Evolutionary conservation across 1,140 invertebrate genomes (phyloP).

Genomic region (Ephestia elutella): DNA sequence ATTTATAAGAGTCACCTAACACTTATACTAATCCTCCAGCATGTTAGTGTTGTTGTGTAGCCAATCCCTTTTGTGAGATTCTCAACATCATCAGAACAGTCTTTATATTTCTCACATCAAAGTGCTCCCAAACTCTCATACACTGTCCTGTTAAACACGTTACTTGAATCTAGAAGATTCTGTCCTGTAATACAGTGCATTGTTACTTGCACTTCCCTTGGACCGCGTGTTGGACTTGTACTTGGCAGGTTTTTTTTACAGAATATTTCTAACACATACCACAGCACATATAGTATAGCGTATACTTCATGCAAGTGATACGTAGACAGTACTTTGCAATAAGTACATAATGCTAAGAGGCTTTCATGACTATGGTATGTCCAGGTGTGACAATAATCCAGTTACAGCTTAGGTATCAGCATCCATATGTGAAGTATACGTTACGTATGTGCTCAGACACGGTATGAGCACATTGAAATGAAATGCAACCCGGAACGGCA

Average conservation of each 20-base stretch:
- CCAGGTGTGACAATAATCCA: constrained; percentile 1
- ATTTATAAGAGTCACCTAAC: too few species aligned
- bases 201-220: constrained; percentile 27
- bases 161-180: constrained; percentile 41
- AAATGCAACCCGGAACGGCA: not conserved
- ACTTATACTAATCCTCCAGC: constrained; percentile 42
- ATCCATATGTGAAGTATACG: not conserved
- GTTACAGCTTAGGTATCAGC: not conserved
- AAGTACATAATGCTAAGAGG: not conserved
- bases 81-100: constrained; percentile 36
- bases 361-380: not conserved
- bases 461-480: not conserved
- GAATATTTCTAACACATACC: too few species aligned
- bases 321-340: not conserved
- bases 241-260: too few species aligned
- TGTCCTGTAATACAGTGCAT: constrained; percentile 46
- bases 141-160: constrained; percentile 27
- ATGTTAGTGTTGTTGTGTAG: too few species aligned
- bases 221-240: too few species aligned
- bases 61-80: constrained; percentile 41
- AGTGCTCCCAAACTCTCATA: constrained; percentile 46
- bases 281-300: too few species aligned
- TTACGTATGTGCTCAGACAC: not conserved
- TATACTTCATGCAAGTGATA: not conserved
- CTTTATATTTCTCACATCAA: constrained; percentile 32